phyloP scores from a whole-genome alignment of 2,888 invertebrate genomes.

The Eurois occulta region DNA sequence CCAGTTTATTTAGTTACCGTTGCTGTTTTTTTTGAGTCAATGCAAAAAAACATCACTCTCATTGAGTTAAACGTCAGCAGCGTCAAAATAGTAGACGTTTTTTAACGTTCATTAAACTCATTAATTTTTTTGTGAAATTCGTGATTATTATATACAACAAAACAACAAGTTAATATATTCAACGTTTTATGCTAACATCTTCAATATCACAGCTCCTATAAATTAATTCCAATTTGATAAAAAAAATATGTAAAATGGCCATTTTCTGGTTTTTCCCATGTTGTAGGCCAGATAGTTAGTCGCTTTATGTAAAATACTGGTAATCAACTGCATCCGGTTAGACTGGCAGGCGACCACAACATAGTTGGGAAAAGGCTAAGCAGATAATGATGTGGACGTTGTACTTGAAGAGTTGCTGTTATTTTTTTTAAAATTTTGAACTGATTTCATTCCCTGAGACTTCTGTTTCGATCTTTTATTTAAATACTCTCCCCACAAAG shows the following conservation, averaged over 20 bases:
- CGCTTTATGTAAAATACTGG: background rate
- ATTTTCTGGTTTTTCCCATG: background rate
- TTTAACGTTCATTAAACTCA: background rate
- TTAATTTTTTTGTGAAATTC: background rate
- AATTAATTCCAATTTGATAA: background rate
- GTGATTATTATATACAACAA: background rate
- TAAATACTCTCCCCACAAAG: slow-evolving; percentile 25
- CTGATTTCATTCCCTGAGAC: background rate
- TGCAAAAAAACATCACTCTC: background rate
- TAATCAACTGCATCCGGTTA: background rate
- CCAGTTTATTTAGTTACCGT: background rate
- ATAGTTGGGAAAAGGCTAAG: background rate
- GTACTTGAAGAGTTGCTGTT: background rate
- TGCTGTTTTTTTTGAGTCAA: background rate
- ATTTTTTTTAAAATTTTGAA: background rate
- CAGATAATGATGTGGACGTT: background rate
- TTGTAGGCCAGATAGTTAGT: background rate
- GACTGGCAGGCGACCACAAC: background rate
- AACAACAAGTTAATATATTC: background rate
- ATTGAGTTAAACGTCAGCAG: background rate
- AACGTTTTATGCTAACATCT: background rate
- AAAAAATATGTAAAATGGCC: background rate
- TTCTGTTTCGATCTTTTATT: slow-evolving; percentile 9
- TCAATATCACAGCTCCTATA: background rate
- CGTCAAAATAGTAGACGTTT: background rate